These are phyloP conservation scores for Lycorma delicatula DNA, from an alignment of 1,140 invertebrate species.

Conservation along the genomic window DNA sequence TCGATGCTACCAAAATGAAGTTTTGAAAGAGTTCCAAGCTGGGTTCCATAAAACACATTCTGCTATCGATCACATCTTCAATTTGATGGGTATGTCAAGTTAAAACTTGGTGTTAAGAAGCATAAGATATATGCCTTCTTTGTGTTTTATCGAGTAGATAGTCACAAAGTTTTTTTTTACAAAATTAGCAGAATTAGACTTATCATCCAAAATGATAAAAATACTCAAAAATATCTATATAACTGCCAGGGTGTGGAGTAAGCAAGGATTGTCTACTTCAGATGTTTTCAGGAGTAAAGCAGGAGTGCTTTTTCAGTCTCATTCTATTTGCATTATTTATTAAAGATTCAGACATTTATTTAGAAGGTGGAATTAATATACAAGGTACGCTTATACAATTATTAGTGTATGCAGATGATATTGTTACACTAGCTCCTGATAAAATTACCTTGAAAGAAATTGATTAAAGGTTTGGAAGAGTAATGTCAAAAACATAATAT, in stretches of 20 bases:
- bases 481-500: background rate
- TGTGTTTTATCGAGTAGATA: too few relatives aligned
- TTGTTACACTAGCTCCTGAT: background rate
- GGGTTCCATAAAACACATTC: constrained; percentile 26
- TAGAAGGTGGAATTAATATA: too few relatives aligned
- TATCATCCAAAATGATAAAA: too few relatives aligned
- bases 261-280: constrained; percentile 4
- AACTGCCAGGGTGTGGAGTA: too few relatives aligned
- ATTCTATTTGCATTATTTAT: constrained; percentile 22
- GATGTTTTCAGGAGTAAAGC: constrained; percentile 21
- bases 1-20: constrained; percentile 22
- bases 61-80: constrained; percentile 24
- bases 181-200: too few relatives aligned
- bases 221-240: too few relatives aligned
- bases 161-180: too few relatives aligned
- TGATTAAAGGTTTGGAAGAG: background rate
- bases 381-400: too few relatives aligned
- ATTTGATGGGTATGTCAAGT: too few relatives aligned
- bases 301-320: constrained; percentile 20
- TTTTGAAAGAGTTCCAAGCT: constrained; percentile 26
- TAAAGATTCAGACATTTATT: constrained; percentile 18
- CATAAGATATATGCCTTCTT: too few relatives aligned
- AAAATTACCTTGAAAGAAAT: background rate
- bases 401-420: constrained; percentile 12
- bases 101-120: too few relatives aligned